Percentiles rank a stretch among this genome's conserved stretches.
Conservation (phyloP, 2,797 vertebrate species). For the Parotocinclus haroldoi region DNA sequence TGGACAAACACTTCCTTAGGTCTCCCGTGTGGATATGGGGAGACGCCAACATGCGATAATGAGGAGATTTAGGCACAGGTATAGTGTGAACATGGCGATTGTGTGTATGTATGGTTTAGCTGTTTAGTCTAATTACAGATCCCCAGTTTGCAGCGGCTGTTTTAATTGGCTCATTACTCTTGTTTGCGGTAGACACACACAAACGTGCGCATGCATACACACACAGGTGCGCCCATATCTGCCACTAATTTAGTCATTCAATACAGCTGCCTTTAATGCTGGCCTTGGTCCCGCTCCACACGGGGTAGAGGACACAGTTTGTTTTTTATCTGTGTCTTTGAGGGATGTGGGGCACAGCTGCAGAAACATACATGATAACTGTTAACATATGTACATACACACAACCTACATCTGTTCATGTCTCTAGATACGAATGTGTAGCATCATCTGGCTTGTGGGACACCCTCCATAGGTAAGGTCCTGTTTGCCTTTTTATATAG, state of each 20-base stretch:
- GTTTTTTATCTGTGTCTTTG: constrained; percentile 20
- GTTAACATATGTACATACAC: constrained; percentile 23
- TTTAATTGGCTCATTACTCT: constrained; percentile 55
- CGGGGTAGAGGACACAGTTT: constrained; percentile 20
- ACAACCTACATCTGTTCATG: constrained; percentile 1
- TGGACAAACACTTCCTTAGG: constrained; percentile 22
- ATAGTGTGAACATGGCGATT: constrained; percentile 3
- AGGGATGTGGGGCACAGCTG: constrained; percentile 25
- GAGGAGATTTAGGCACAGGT: constrained; percentile 20
- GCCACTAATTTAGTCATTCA: constrained; percentile 43
- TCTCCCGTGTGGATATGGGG: constrained; percentile 14
- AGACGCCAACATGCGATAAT: constrained; percentile 25
- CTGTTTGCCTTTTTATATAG: constrained; percentile 11
- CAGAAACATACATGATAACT: constrained; percentile 20
- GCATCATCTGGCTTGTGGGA: constrained; percentile 14
- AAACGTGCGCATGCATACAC: constrained; percentile 3
- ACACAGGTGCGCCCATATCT: constrained; percentile 26
- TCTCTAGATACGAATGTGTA: background rate
- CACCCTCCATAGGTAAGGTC: background rate
- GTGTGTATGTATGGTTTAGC: constrained; percentile 1
- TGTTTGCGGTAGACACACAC: constrained; percentile 7
- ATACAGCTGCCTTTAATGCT: constrained; percentile 30
- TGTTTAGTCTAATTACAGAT: constrained; percentile 27
- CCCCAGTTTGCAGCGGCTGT: constrained; percentile 36
- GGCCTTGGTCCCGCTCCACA: background rate